These are phyloP conservation scores for Drosophila neocordata DNA, from an alignment of 1,140 invertebrate species.

Conservation along the genomic window DNA sequence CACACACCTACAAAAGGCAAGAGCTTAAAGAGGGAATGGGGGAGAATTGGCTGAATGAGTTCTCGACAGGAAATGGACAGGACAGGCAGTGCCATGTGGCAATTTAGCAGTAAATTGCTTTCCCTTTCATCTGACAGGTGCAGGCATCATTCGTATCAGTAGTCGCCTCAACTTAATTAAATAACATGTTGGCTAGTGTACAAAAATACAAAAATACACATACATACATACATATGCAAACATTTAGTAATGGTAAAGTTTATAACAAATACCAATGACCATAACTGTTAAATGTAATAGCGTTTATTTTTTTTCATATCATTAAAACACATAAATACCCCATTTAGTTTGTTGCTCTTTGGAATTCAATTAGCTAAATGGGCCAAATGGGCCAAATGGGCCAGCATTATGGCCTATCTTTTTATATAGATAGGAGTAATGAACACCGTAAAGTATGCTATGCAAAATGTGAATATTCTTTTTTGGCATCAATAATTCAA, in stretches of 20 bases:
- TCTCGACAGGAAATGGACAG: constrained; percentile 69
- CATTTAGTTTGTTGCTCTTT: background rate
- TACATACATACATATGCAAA: too few relatives aligned
- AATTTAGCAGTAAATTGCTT: constrained; percentile 76
- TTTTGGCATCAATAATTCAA: constrained; percentile 10
- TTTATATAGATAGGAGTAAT: background rate
- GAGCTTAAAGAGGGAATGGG: too few relatives aligned
- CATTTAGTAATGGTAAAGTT: too few relatives aligned
- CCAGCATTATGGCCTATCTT: background rate
- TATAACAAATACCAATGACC: constrained; percentile 5
- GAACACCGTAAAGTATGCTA: constrained; percentile 3
- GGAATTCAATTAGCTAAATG: constrained; percentile 22
- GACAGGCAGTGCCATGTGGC: constrained; percentile 59
- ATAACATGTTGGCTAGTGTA: constrained; percentile 32
- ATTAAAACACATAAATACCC: constrained; percentile 3
- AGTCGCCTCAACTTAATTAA: constrained; percentile 41
- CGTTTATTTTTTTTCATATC: background rate
- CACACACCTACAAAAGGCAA: constrained; percentile 24
- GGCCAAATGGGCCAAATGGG: constrained; percentile 12
- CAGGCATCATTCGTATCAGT: constrained; percentile 34
- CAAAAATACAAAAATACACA: background rate
- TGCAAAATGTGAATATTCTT: constrained; percentile 6
- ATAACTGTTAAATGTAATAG: background rate
- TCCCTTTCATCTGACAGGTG: constrained; percentile 59
- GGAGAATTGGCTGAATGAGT: constrained; percentile 15